phyloP scores from a whole-genome alignment of 2,797 vertebrate genomes.

The Schizothorax lantsangensis region DNA sequence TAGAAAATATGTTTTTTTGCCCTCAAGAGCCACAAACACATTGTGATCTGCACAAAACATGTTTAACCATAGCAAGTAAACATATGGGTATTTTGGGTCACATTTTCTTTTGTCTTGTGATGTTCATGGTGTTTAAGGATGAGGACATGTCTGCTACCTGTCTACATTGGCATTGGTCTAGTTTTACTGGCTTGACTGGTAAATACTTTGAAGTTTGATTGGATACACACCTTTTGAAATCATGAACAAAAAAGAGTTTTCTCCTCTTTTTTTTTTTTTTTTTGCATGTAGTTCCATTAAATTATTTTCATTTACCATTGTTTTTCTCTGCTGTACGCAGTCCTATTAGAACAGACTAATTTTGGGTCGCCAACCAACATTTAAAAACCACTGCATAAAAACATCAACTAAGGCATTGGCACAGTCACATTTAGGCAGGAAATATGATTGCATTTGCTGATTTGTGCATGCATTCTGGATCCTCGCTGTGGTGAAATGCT shows the following conservation, averaged over 20 bases:
- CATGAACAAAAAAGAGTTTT: neutral
- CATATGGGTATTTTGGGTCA: neutral
- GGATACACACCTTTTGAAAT: neutral
- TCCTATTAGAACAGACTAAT: neutral
- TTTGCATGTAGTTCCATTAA: neutral
- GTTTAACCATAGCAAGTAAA: neutral
- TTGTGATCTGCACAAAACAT: neutral
- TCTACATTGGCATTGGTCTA: neutral
- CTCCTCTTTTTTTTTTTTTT: too few species aligned
- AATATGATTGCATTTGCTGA: neutral
- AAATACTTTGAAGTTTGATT: neutral
- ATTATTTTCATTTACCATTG: neutral
- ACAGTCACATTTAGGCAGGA: neutral
- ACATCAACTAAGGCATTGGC: neutral
- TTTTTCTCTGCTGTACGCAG: neutral
- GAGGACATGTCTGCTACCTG: neutral
- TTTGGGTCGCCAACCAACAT: neutral
- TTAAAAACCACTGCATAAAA: too few species aligned
- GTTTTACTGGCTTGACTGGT: neutral
- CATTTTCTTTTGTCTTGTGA: neutral
- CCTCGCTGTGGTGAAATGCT: neutral
- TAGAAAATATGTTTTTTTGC: neutral
- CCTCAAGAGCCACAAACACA: neutral
- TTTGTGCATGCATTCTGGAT: neutral
- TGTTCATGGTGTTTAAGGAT: neutral